phyloP scores from a whole-genome alignment of 1,140 invertebrate genomes.

The Bathynomus jamesi region DNA sequence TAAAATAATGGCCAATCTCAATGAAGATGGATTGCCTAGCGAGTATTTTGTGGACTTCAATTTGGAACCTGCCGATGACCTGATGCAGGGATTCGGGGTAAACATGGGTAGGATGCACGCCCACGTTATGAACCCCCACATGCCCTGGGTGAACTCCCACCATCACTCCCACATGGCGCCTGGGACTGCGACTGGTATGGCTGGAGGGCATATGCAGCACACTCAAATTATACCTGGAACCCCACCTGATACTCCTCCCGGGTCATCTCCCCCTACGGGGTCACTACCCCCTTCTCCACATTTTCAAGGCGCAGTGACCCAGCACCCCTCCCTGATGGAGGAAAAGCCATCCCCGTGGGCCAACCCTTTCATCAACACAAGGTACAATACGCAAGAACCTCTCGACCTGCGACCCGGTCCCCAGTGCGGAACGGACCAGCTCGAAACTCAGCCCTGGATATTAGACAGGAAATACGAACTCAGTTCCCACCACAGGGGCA shows the following conservation, averaged over 20 bases:
- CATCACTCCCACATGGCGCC: background rate
- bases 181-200: background rate
- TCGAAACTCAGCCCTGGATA: conserved; percentile 34
- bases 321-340: conserved; percentile 28
- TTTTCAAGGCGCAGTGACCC: conserved; percentile 10
- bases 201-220: background rate
- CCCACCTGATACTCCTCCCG: conserved; percentile 30
- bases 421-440: conserved; percentile 30
- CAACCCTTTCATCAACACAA: conserved; percentile 47
- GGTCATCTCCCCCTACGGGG: conserved; percentile 22
- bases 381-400: conserved; percentile 50
- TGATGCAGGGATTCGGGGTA: background rate
- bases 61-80: background rate
- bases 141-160: background rate
- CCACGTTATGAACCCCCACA: background rate
- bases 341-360: conserved; percentile 22
- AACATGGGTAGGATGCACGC: background rate
- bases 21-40: too few species aligned
- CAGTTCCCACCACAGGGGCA: background rate
- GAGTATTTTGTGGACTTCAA: background rate
- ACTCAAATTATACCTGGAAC: conserved; percentile 10
- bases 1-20: too few species aligned
- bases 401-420: conserved; percentile 61
- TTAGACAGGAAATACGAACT: conserved; percentile 21
- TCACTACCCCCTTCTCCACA: conserved; percentile 30